These are phyloP conservation scores for Rhagoletis pomonella DNA, from an alignment of 1,140 invertebrate species.

Conservation along the genomic window DNA sequence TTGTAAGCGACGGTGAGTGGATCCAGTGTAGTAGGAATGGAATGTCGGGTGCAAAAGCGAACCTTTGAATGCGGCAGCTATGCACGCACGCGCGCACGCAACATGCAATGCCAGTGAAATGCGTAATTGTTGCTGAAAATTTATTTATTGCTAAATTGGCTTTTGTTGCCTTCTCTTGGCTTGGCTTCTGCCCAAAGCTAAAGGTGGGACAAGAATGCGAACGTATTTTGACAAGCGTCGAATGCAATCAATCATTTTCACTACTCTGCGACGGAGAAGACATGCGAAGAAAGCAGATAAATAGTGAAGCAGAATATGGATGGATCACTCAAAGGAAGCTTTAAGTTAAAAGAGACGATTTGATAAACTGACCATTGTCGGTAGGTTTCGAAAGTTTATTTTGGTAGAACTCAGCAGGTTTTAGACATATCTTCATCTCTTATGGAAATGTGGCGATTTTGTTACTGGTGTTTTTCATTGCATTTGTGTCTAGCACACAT, in stretches of 20 bases:
- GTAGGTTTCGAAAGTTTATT: not conserved
- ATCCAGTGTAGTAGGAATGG: not conserved
- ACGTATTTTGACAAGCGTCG: conserved; percentile 53
- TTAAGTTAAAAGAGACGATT: not conserved
- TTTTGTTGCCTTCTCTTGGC: conserved; percentile 18
- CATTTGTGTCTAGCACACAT: too few relatives aligned
- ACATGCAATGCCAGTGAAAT: conserved; percentile 25
- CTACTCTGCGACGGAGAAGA: not conserved
- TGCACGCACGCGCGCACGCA: conserved; percentile 40
- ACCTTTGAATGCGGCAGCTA: not conserved
- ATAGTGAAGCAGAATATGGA: not conserved
- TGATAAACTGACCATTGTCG: not conserved
- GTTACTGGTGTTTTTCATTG: too few relatives aligned
- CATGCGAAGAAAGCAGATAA: conserved; percentile 20
- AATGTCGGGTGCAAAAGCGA: not conserved
- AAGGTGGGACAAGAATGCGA: conserved; percentile 51
- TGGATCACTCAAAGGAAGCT: not conserved
- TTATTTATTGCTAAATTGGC: conserved; percentile 53
- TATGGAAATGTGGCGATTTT: too few relatives aligned
- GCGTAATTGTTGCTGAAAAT: conserved; percentile 53
- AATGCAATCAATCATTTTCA: conserved; percentile 53
- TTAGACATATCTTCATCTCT: too few relatives aligned
- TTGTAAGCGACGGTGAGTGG: not conserved
- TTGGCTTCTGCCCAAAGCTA: not conserved
- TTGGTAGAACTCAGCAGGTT: too few relatives aligned